Evolutionary conservation across 2,797 vertebrate species (phyloP).

Genomic region (Callimico goeldii): DNA sequence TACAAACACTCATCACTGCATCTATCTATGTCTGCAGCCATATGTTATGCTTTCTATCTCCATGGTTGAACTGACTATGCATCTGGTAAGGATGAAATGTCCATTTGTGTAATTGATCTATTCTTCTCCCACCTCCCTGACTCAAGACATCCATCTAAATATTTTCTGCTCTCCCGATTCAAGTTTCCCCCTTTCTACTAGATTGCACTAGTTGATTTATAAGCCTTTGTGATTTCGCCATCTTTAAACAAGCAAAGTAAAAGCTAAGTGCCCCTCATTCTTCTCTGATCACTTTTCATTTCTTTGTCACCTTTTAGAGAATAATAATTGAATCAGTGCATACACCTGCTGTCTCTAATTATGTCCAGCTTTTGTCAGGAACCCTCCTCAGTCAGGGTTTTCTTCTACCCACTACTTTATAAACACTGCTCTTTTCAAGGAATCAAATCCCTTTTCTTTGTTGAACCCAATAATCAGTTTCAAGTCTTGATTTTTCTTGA

Average conservation of each 20-base stretch:
- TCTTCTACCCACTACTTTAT: background rate
- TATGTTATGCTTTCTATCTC: background rate
- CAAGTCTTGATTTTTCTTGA: background rate
- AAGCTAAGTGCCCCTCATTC: background rate
- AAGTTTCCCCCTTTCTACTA: background rate
- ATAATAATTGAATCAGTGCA: background rate
- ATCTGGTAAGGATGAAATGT: background rate
- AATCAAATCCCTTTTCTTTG: background rate
- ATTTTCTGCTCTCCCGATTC: background rate
- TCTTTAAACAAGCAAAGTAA: slow-evolving; percentile 2
- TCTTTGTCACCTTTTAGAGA: background rate
- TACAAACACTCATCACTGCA: background rate
- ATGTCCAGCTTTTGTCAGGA: background rate
- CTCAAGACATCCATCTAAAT: background rate
- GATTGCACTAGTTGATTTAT: background rate
- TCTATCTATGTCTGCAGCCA: too few species aligned
- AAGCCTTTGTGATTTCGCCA: background rate
- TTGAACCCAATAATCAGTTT: background rate
- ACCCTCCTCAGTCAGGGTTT: background rate
- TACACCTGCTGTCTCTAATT: background rate
- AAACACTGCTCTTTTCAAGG: background rate
- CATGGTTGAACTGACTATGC: background rate
- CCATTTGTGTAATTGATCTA: background rate
- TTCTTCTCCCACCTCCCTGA: background rate
- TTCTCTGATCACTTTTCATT: background rate